phyloP scores from a whole-genome alignment of 2,888 invertebrate genomes.

The Macropis europaea region DNA sequence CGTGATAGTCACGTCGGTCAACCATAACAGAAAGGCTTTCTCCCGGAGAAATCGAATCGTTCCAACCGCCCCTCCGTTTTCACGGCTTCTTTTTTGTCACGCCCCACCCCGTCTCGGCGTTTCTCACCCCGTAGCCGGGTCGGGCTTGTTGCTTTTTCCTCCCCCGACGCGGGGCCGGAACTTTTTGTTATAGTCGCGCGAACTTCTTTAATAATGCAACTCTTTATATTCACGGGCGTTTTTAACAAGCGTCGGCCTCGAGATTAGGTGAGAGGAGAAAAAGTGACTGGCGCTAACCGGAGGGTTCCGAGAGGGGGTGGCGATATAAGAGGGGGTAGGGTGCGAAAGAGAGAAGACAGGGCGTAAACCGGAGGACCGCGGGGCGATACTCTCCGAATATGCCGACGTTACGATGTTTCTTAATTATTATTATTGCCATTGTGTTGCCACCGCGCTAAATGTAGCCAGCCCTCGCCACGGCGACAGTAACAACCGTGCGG shows the following conservation, averaged over 20 bases:
- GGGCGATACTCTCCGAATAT: slow-evolving; percentile 68
- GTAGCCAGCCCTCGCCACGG: slow-evolving; percentile 64
- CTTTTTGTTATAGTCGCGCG: slow-evolving; percentile 78
- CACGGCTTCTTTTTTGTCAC: slow-evolving; percentile 46
- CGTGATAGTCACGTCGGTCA: too few species aligned
- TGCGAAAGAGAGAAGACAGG: slow-evolving; percentile 28
- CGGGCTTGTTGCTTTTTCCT: slow-evolving; percentile 67
- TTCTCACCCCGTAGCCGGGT: slow-evolving; percentile 44
- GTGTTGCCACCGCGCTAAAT: slow-evolving; percentile 73
- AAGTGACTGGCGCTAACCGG: slow-evolving; percentile 31
- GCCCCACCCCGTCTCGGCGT: slow-evolving; percentile 27
- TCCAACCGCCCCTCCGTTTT: slow-evolving; percentile 27
- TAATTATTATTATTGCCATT: slow-evolving; percentile 79
- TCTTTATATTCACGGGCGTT: slow-evolving; percentile 80
- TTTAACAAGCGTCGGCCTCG: slow-evolving; percentile 77
- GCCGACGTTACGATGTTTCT: slow-evolving; percentile 77
- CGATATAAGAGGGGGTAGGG: slow-evolving; percentile 29
- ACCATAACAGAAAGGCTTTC: not conserved
- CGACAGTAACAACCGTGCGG: slow-evolving; percentile 76
- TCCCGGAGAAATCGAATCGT: slow-evolving; percentile 41
- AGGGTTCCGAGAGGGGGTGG: not conserved
- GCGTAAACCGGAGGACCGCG: slow-evolving; percentile 50
- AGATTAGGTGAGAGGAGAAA: slow-evolving; percentile 72
- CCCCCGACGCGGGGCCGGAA: slow-evolving; percentile 64
- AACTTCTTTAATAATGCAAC: slow-evolving; percentile 81